Base-by-base conservation (phyloP, 2,797 vertebrate species). In the Aplochiton taeniatus region DNA sequence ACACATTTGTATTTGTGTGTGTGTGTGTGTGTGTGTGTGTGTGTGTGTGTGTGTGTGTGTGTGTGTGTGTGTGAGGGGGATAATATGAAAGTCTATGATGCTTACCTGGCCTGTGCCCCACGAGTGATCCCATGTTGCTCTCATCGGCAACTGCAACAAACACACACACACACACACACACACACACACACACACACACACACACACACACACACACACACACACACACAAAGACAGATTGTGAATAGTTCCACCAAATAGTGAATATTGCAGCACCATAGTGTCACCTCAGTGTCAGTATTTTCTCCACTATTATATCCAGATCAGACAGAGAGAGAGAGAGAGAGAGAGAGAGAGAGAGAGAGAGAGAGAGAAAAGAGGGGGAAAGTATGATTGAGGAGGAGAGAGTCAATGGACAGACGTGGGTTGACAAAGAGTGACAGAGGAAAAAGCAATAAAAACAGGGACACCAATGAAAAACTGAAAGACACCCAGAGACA, bases 111-210 rank as follows among this genome's bases (percentile, higher is more conserved):
- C 81, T 90, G 63, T 75, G 88, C 73, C 81, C 79, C 4, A 79
- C 88, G 88, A 95, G 78, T n/a, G 91, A 92, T 74, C 90, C 81
- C 81, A 95, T 68, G 80, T 96, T 95, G 88, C 94, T 94, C 91
- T 96, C 96, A 86, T 97, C 95, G 54, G 95, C 92, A 91, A 97
- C 95, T 97, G 74, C 44, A 87, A 78, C 45, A 72, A 66, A 62
- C 75, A 5, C 49, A 68, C 20, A 83, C 49, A 58, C 8, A 73
- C 13, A 55, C 41, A 59, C 63, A 57, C 41, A 58, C 20, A 64
- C 7, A 17, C 9, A 18, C 16, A 60, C 62, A 60, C 67, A 49
- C 42, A n/a, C n/a, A 78, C 45, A 72, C 63, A 62, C 75, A 5
- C 49, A 68, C 20, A 83, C 49, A 58, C 8, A 73, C 13, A 55